Conservation (phyloP, 2,888 invertebrate species). For the Leptarthrus brevirostris region DNA sequence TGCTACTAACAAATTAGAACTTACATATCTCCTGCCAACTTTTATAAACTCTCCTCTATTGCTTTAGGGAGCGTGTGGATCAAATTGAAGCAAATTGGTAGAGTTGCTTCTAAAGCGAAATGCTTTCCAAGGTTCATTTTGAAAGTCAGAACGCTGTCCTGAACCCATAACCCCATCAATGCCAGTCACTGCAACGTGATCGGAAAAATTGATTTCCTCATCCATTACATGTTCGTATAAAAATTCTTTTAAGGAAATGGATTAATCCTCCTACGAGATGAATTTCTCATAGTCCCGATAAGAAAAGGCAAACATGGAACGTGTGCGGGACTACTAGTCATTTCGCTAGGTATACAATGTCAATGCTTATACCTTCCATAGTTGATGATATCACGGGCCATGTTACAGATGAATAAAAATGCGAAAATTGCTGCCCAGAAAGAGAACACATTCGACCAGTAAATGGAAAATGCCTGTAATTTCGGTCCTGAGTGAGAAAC, state of each 20-base stretch:
- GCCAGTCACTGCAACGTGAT: neutral
- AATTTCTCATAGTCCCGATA: neutral
- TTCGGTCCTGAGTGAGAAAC: neutral
- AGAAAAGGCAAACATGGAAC: neutral
- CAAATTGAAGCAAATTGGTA: no score
- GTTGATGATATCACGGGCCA: neutral
- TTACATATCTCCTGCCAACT: no score
- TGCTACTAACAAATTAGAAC: no score
- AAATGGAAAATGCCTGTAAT: slow-evolving; percentile 3
- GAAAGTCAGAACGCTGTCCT: neutral
- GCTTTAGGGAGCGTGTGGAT: no score
- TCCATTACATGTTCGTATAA: neutral
- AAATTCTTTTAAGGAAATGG: neutral
- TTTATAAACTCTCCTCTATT: no score
- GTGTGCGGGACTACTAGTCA: neutral
- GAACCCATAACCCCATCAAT: neutral
- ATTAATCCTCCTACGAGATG: neutral
- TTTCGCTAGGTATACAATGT: neutral
- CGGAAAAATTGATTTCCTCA: neutral
- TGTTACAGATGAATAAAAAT: neutral
- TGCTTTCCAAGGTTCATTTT: no score
- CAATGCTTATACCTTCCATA: neutral
- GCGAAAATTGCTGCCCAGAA: neutral
- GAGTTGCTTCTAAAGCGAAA: no score
- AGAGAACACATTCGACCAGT: neutral